Conservation (phyloP, 2,113 vertebrate species). For the Clarias gariepinus region DNA sequence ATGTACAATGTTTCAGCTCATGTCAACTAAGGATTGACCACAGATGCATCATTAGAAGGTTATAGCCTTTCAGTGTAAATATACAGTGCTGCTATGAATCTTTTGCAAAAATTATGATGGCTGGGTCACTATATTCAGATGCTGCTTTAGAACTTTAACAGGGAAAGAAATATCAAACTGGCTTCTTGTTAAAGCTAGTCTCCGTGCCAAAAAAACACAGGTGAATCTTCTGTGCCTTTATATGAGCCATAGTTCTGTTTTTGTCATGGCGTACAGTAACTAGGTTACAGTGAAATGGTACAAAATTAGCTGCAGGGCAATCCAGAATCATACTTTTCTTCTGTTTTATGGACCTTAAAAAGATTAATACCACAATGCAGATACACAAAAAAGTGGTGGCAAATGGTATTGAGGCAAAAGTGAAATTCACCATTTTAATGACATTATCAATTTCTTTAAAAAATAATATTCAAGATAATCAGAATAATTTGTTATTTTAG, state of each 20-base stretch:
- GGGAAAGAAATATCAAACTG: neutral
- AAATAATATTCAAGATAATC: too few relatives aligned
- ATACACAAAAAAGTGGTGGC: slow-evolving; percentile 43
- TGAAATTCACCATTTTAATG: too few relatives aligned
- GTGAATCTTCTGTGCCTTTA: neutral
- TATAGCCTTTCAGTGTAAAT: neutral
- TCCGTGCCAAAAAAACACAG: neutral
- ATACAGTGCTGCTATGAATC: neutral
- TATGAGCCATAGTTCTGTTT: neutral
- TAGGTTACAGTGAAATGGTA: neutral
- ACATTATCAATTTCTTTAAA: too few relatives aligned
- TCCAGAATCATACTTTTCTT: slow-evolving; percentile 46
- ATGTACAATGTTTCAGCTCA: slow-evolving; percentile 28
- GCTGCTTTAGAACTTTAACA: neutral
- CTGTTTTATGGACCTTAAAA: slow-evolving; percentile 58
- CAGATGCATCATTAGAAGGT: slow-evolving; percentile 9
- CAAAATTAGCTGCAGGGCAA: neutral
- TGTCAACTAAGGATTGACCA: neutral
- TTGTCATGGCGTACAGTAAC: neutral
- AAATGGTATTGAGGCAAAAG: too few relatives aligned
- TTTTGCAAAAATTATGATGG: neutral
- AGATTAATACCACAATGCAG: slow-evolving; percentile 59
- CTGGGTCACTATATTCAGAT: neutral
- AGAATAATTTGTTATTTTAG: too few relatives aligned
- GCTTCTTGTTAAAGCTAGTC: neutral